phyloP scores from a whole-genome alignment of 2,113 vertebrate genomes.

The Sinocyclocheilus rhinocerous region DNA sequence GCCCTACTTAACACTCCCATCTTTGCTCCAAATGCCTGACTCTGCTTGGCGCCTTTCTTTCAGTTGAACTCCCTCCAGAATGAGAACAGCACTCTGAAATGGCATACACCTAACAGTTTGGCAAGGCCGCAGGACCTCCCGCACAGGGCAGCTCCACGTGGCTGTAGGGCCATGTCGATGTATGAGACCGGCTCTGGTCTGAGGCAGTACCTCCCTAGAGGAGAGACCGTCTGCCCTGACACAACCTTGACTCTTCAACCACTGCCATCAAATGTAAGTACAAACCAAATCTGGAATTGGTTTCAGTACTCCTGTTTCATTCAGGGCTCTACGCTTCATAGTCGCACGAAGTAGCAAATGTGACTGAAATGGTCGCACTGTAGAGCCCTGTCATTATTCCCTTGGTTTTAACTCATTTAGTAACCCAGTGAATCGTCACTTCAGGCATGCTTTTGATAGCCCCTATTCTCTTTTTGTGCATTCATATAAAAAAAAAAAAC shows the following conservation, averaged over 20 bases:
- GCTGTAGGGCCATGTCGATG: conserved; percentile 97
- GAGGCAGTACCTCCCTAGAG: conserved; percentile 88
- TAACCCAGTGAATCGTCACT: conserved; percentile 3
- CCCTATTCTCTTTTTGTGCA: conserved; percentile 32
- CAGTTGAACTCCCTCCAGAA: conserved; percentile 97
- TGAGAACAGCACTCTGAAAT: conserved; percentile 89
- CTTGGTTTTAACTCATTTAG: neutral
- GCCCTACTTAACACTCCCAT: neutral
- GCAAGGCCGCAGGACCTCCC: conserved; percentile 81
- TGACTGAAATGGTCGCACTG: no score
- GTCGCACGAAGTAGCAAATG: no score
- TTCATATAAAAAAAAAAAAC: conserved; percentile 31
- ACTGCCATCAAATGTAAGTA: conserved; percentile 93
- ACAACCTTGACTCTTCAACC: conserved; percentile 87
- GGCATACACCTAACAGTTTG: conserved; percentile 78
- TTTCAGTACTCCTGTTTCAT: neutral
- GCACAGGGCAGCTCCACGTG: conserved; percentile 83
- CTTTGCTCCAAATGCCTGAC: neutral
- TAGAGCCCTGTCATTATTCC: neutral
- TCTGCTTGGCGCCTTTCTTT: conserved; percentile 50
- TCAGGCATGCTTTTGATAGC: conserved; percentile 17
- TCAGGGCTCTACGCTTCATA: no score
- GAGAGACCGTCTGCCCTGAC: conserved; percentile 82
- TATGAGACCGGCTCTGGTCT: conserved; percentile 94
- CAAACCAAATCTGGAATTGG: neutral